Evolutionary conservation across 2,888 invertebrate species (phyloP).

Genomic region (Drosophila emarginata): DNA sequence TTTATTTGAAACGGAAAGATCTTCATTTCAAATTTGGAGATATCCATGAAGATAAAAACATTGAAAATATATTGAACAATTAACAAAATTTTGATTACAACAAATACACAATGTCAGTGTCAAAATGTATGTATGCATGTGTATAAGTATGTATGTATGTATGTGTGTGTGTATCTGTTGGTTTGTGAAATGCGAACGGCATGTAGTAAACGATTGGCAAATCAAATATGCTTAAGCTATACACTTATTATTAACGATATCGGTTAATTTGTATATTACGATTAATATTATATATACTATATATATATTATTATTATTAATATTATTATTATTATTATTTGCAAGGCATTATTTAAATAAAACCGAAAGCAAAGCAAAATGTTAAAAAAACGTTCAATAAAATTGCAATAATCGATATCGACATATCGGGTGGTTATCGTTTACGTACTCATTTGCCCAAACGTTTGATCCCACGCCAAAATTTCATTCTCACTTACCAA

Average conservation of each 20-base stretch:
- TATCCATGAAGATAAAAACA: conserved; percentile 68
- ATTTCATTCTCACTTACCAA: conserved; percentile 74
- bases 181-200: conserved; percentile 22
- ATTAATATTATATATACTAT: not conserved
- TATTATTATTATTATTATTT: not conserved
- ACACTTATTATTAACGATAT: conserved; percentile 7
- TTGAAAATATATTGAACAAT: conserved; percentile 56
- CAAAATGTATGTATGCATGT: not conserved
- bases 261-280: not conserved
- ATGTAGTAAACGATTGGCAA: conserved; percentile 42
- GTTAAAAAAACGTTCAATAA: not conserved
- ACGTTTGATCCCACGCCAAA: conserved; percentile 24
- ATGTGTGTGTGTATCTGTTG: not conserved
- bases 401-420: conserved; percentile 7
- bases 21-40: conserved; percentile 72
- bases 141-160: not conserved
- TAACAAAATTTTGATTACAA: conserved; percentile 58
- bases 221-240: conserved; percentile 40
- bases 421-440: not conserved
- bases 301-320: not conserved
- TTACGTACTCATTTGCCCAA: conserved; percentile 35
- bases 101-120: conserved; percentile 14
- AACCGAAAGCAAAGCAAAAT: conserved; percentile 8
- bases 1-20: conserved; percentile 81
- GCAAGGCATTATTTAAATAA: not conserved